Base-by-base conservation (phyloP, 37 sponge, comb jelly and placozoan species). In the Halisarca cf. caerulea region DNA sequence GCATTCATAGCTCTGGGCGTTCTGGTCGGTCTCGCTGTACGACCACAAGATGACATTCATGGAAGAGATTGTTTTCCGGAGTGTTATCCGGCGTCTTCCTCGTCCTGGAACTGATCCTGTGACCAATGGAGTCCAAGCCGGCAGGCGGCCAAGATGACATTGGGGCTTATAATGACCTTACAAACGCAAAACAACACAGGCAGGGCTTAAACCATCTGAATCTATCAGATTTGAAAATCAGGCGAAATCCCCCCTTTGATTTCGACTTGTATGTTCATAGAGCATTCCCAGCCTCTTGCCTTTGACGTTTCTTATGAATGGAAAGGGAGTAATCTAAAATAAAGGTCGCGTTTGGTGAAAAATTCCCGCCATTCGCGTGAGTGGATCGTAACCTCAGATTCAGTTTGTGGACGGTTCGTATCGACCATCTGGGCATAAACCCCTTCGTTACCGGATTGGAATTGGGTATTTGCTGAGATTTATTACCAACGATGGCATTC, bases 131-230 rank as follows among this genome's bases (percentile, higher is more conserved):
- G 30, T 30, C 23, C 45, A 37, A 40, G 42, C 45, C 42, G 24
- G 77, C 45, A 74, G 77, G 25, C 77, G 40, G 77, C 77, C 42
- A 43, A 43, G 77, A 43, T 74, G 77, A n/a, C 77, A 74, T 62
- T 62, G 64, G 77, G 77, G 36, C 77, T 36, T 74, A 32, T 36
- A 37, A 74, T 74, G 77, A 74, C 77, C 77, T 74, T 74, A 74
- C 77, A 74, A 74, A 74, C 77, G 77, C 77, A 43, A 47, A 68
- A 68, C 69, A 68, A 34, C 69, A 28, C 69, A 28, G 77, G 24
- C 77, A 74, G 45, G 42, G 45, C 45, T 43, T 24, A 74, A 4
- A 17, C 77, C n/a, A n/a, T 37, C 77, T 36, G 77, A 74, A 74
- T 44, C 25, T 44, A 7, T 74, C 77, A 37, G 45, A 74, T 24